Base-by-base conservation (phyloP, 2,113 vertebrate species). In the Pomatostomus ruficeps region DNA sequence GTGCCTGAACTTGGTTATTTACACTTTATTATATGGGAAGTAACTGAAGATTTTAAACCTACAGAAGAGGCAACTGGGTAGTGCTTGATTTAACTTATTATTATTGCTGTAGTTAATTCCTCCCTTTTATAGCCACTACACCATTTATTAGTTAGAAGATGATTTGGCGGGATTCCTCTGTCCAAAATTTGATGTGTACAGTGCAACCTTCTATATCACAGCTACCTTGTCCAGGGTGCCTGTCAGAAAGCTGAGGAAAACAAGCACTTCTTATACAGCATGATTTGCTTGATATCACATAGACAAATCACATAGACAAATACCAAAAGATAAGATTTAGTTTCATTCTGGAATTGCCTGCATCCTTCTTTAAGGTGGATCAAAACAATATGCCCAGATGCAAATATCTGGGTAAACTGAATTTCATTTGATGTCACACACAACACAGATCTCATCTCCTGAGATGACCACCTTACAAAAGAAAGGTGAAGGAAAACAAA, bases 101-200 rank as follows among this genome's bases (percentile, higher is more conserved):
- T 62, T 71, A 40, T 52, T 55, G 23, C 5, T n/a, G 14, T 28
- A 40, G 13, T 38, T 72, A 72, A 52, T 61, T 84, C 12, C 11
- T 73, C 17, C 29, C 3, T 17, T 71, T 88, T 19, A 58, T 6
- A 81, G 25, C 28, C 43, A 58, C 51, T 67, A 40, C 28, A 43
- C 4, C n/a, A n/a, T 59, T 70, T 45, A 68, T 49, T 73, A 54
- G 12, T 40, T 51, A 84, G 48, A 84, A 59, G n/a, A 51, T 74
- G 3, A 77, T 40, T 52, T 78, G 7, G 16, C 46, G 29, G 15
- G 8, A 43, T 80, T 73, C 14, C 42, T 38, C 33, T 38, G 18
- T 38, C 18, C 45, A 48, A 25, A 43, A 4, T 33, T 81, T 0
- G 1, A 4, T 33, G 14, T 19, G 2, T 26, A 35, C 5, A 1